Evolutionary conservation across 2,113 vertebrate species (phyloP).

Genomic region (Vidua macroura): DNA sequence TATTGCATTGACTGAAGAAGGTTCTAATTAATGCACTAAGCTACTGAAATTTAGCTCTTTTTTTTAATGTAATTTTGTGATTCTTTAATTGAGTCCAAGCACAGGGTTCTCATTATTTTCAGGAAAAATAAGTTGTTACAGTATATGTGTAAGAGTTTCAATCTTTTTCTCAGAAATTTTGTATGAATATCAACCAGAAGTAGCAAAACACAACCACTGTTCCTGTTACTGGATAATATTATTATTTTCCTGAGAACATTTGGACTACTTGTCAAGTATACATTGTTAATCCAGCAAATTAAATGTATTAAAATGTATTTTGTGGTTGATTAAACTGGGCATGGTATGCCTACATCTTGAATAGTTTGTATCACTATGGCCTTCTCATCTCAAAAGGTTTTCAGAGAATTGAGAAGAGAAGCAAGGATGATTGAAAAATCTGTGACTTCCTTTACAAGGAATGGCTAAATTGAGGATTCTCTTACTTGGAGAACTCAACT

Average conservation of each 20-base stretch:
- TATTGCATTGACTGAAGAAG: neutral
- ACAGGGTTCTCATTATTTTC: neutral
- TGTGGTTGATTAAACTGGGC: neutral
- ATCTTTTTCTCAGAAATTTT: neutral
- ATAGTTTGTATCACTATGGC: neutral
- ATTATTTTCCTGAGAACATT: neutral
- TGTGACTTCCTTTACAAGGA: neutral
- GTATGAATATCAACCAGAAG: neutral
- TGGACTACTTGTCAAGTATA: neutral
- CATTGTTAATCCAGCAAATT: neutral
- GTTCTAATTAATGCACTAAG: neutral
- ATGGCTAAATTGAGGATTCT: neutral
- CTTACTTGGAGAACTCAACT: neutral
- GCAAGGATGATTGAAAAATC: neutral
- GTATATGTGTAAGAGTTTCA: neutral
- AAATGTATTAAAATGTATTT: neutral
- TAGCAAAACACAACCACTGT: neutral
- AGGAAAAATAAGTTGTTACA: neutral
- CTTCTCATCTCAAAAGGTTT: neutral
- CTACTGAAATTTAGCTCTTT: neutral
- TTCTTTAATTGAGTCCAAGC: neutral
- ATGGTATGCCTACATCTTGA: neutral
- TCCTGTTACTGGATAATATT: neutral
- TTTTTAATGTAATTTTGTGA: neutral
- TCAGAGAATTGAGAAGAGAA: neutral